phyloP scores from a whole-genome alignment of 92 coral and sea anemone species.

The Zoanthus solanderi region DNA sequence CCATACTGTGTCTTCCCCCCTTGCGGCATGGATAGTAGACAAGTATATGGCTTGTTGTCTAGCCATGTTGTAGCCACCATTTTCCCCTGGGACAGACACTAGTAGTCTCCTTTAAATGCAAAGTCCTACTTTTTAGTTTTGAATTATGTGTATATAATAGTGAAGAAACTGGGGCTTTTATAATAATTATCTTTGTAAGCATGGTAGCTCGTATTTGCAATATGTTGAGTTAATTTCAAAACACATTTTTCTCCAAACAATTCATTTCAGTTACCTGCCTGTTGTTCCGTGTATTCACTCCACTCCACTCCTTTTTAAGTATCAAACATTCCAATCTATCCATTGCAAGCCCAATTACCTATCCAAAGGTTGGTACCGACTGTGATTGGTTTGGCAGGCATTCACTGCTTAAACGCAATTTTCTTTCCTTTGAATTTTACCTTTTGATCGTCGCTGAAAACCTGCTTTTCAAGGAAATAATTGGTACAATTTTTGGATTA shows the following conservation, averaged over 20 bases:
- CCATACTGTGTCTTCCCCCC: not conserved
- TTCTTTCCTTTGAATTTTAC: conserved; percentile 24
- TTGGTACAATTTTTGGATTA: not conserved
- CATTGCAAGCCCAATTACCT: not conserved
- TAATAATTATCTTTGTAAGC: conserved; percentile 1
- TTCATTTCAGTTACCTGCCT: conserved; percentile 1
- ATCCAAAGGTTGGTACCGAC: conserved; percentile 18
- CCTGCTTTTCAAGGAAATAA: not conserved
- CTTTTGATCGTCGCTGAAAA: not conserved
- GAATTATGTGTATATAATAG: not conserved
- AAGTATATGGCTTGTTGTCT: conserved; percentile 5
- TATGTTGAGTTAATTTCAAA: not conserved
- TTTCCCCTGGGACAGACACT: conserved; percentile 10
- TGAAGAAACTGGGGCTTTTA: not conserved
- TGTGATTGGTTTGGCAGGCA: conserved; percentile 21
- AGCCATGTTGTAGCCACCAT: conserved; percentile 17
- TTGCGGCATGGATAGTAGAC: not conserved
- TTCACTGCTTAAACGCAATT: conserved; percentile 5
- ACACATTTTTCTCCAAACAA: not conserved
- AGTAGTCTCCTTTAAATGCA: not conserved
- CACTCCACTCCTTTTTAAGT: not conserved
- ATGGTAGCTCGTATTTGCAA: not conserved
- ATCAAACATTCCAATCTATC: not conserved
- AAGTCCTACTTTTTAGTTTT: not conserved
- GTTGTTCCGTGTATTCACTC: not conserved